Conservation (phyloP, 1,140 invertebrate species). For the Drosophila varians region DNA sequence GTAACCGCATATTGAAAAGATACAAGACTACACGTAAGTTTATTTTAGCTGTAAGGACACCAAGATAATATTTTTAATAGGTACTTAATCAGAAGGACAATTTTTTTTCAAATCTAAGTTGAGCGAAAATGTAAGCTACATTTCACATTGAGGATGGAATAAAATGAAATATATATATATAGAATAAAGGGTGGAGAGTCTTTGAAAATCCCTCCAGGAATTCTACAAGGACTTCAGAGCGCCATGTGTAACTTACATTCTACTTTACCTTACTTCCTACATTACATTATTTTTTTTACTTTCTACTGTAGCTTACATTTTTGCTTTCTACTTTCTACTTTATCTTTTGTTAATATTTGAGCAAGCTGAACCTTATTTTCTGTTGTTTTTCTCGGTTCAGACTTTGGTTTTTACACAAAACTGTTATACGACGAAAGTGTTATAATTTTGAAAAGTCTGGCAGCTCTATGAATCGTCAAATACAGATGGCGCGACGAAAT, state of each 20-base stretch:
- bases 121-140: neutral
- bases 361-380: no score
- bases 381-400: neutral
- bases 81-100: constrained; percentile 2
- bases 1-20: constrained; percentile 53
- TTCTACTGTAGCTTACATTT: neutral
- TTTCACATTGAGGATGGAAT: neutral
- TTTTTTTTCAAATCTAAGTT: constrained; percentile 2
- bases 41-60: constrained; percentile 34
- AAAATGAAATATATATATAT: neutral
- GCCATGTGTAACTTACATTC: neutral
- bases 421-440: neutral
- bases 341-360: neutral
- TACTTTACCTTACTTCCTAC: neutral
- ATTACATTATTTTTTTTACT: neutral
- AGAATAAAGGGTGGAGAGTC: no score
- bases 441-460: neutral
- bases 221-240: neutral
- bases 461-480: neutral
- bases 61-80: constrained; percentile 68
- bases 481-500: neutral
- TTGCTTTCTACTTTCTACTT: neutral
- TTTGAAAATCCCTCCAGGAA: neutral
- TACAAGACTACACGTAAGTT: constrained; percentile 4
- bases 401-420: neutral